Base-by-base conservation (phyloP, 2,797 vertebrate species). In the Malurus splendens region DNA sequence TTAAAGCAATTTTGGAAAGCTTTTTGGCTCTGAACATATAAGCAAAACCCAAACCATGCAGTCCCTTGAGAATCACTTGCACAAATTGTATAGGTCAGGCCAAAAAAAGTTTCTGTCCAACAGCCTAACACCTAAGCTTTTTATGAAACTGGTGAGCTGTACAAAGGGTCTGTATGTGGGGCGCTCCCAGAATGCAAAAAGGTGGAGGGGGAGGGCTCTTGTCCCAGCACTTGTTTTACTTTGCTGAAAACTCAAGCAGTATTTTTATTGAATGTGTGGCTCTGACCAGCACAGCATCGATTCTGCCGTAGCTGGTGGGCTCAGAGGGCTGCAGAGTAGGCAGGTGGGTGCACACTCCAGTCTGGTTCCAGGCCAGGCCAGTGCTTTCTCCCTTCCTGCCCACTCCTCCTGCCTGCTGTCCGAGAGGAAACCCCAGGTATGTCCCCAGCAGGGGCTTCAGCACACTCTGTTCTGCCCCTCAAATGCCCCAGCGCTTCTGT, bases 61-160 rank as follows among this genome's bases (percentile, higher is more conserved):
- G 59, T 95, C 96, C 85, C 95, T 78, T n/a, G 92, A 94, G 97
- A 88, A 92, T 93, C 64, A 51, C 93, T 95, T 95, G 80, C 68
- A 76, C 87, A 89, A 94, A 94, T 79, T 87, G 90, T 90, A n/a
- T 68, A 86, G 95, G 93, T 96, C 96, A 96, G 85, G 87, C 90
- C 93, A 95, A 94, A 96, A 83, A 92, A 96, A 91, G 85, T 97
- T 97, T 95, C 95, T 97, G 91, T 97, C 96, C 94, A 96, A 94
- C 93, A 96, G 79, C 92, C 96, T 96, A 95, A 97, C 96, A 97
- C 96, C 96, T 97, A 89, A 10, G 83, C 66, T 96, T 96, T 96
- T 97, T 97, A 95, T 80, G 67, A 95, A 97, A 93, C 51, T 60
- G 81, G 60, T 92, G 82, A 89, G 57, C 93, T 89, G 87, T 93